A percentile compares a stretch with the other conserved stretches of the same genome.
Conservation (phyloP, 1,140 invertebrate species). For the Drosophila seguyi region DNA sequence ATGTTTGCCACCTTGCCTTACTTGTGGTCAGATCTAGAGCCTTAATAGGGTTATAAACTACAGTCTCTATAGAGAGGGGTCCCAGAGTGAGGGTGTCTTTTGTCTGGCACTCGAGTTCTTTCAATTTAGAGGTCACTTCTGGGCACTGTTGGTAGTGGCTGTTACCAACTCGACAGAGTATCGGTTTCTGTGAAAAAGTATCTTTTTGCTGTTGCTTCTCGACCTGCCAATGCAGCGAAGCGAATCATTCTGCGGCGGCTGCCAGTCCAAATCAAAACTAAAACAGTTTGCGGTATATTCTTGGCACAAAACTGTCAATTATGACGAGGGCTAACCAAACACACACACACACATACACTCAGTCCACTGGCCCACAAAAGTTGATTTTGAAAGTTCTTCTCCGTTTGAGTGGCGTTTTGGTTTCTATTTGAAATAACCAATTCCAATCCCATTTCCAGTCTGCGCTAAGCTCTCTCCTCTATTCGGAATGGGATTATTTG, state of each 20-base stretch:
- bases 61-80: slow-evolving; percentile 1
- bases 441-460: not conserved
- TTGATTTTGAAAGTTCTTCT: slow-evolving; percentile 42
- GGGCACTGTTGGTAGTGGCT: slow-evolving; percentile 19
- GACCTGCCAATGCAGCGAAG: slow-evolving; percentile 69
- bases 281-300: slow-evolving; percentile 79
- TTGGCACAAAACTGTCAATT: slow-evolving; percentile 82
- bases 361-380: slow-evolving; percentile 35
- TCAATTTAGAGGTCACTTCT: slow-evolving; percentile 71
- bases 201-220: slow-evolving; percentile 36
- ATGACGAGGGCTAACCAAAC: slow-evolving; percentile 56
- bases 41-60: slow-evolving; percentile 17
- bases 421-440: not conserved
- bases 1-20: slow-evolving; percentile 74
- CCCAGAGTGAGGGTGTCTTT: slow-evolving; percentile 6
- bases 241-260: slow-evolving; percentile 58
- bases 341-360: slow-evolving; percentile 25
- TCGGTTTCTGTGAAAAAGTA: slow-evolving; percentile 38
- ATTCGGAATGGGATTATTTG: slow-evolving; percentile 2
- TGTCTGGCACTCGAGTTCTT: slow-evolving; percentile 55
- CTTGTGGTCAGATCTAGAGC: slow-evolving; percentile 26
- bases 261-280: slow-evolving; percentile 65
- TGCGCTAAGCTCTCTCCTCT: not conserved
- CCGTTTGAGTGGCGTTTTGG: slow-evolving; percentile 20
- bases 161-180: slow-evolving; percentile 29